Evolutionary conservation across 2,888 invertebrate genomes (phyloP), one percentile per base, ranked within the genome.

Genomic region (Pammene fasciana): DNA sequence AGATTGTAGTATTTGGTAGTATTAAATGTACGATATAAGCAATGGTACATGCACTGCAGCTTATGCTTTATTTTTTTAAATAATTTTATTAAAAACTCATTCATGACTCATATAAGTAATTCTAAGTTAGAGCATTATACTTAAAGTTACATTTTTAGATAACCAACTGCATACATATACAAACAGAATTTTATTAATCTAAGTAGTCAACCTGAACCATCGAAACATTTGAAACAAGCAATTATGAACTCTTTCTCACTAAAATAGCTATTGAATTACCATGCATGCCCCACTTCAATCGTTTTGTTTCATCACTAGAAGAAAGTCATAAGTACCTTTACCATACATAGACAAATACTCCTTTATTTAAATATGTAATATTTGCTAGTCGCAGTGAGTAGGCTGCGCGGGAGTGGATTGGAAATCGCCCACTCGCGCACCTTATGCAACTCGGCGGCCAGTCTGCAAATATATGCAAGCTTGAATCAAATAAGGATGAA

Each of bases 391-490:
- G 46, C 65, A n/a, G 34, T 9, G 45, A 11, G 60, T 55, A 52
- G 62, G 36, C 55, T 61, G 59, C 64, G 59, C 64, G 9, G 45
- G 64, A 57, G 52, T 52, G 57, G 68, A 68, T 57, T 65, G 57
- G 68, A 68, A 65, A 68, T 65, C 64, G 59, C 64, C 64, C 59
- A 65, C 68, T 36, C 62, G n/a, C 68, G 16, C 4, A 10, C 48
- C 48, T 68, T 68, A 68, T 68, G 68, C 68, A 68, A 65, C 64
- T 18, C 13, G 6, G 52, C 38, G 68, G 68, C 57, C 26, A 65
- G 45, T 65, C 68, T 68, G 64, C 68, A 68, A 64, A 34, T 43
- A 55, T 43, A 41, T 52, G 61, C 50, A 41, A 50, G 26, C 10
- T 26, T n/a, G n/a, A 16, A 18, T 55, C 8, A 5, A 11, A 13